These are phyloP conservation scores for Chrysomela aeneicollis DNA, from an alignment of 2,888 invertebrate genomes.

Conservation along the genomic window DNA sequence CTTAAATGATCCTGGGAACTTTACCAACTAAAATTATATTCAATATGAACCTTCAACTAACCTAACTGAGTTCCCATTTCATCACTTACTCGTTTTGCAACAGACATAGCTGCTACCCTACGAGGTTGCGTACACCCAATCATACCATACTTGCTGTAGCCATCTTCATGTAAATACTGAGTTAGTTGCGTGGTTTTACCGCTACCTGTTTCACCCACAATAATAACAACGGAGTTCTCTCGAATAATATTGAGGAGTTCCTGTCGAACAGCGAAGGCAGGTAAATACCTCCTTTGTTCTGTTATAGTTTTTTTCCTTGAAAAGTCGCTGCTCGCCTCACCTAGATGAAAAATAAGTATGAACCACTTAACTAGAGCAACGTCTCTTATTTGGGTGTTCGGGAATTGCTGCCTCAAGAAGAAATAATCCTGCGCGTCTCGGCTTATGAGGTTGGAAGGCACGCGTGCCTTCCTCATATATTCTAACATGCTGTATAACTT, in stretches of 20 bases:
- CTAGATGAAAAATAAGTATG: constrained; percentile 26
- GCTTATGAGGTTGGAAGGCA: no score
- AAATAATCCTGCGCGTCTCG: no score
- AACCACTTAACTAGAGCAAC: background rate
- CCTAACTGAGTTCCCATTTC: constrained; percentile 93
- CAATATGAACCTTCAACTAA: constrained; percentile 46
- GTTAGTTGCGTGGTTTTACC: constrained; percentile 98
- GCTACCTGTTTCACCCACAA: constrained; percentile 94
- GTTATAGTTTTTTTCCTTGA: constrained; percentile 83
- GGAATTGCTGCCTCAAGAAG: no score
- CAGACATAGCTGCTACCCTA: constrained; percentile 98
- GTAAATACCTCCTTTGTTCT: constrained; percentile 91
- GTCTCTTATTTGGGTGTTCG: no score
- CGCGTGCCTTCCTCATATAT: no score
- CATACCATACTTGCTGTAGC: constrained; percentile 84
- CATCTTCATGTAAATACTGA: constrained; percentile 97
- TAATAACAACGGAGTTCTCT: constrained; percentile 93
- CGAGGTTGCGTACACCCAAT: constrained; percentile 99
- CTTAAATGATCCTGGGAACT: no score
- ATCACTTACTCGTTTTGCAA: constrained; percentile 98
- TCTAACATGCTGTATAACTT: no score
- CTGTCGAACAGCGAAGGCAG: constrained; percentile 94
- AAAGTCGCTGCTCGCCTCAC: constrained; percentile 79
- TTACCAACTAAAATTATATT: background rate
- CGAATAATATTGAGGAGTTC: constrained; percentile 90